A percentile compares a stretch with the other conserved stretches of the same genome.
phyloP scores from a whole-genome alignment of 2,797 vertebrate genomes.

The Rhinophrynus dorsalis region DNA sequence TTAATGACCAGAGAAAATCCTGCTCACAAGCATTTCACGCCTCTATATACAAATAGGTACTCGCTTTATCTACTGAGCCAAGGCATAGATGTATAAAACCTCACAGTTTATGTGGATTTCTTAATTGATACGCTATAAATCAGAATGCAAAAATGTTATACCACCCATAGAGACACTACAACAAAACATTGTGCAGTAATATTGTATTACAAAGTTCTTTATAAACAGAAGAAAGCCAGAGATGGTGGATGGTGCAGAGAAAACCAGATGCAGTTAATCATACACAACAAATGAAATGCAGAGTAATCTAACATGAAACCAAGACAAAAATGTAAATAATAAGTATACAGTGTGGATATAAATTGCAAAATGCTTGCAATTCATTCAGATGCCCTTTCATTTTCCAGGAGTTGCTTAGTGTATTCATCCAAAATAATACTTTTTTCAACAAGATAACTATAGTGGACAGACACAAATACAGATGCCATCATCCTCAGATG shows the following conservation, averaged over 20 bases:
- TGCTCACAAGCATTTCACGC: too few species aligned
- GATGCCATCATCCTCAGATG: too few species aligned
- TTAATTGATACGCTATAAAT: slow-evolving; percentile 9
- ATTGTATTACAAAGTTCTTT: slow-evolving; percentile 30
- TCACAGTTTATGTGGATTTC: neutral
- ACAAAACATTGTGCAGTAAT: slow-evolving; percentile 8
- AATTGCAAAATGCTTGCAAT: slow-evolving; percentile 17
- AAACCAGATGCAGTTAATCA: slow-evolving; percentile 42
- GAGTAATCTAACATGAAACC: slow-evolving; percentile 31
- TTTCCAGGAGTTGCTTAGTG: too few species aligned
- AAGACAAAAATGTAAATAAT: slow-evolving; percentile 41
- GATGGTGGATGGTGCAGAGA: slow-evolving; percentile 24
- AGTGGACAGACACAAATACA: too few species aligned
- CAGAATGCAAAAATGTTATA: neutral
- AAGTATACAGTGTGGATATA: too few species aligned
- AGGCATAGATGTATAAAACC: neutral
- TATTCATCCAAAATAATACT: too few species aligned
- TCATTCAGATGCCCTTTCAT: slow-evolving; percentile 20
- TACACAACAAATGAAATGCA: slow-evolving; percentile 22
- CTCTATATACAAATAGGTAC: too few species aligned
- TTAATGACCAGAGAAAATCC: too few species aligned
- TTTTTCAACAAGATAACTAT: too few species aligned
- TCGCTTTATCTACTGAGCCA: too few species aligned
- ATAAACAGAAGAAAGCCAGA: slow-evolving; percentile 34
- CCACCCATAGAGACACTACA: slow-evolving; percentile 20